These are phyloP conservation scores for Lepidocolaptes lacrymiger DNA, from an alignment of 2,797 vertebrate genomes.

Conservation along the genomic window DNA sequence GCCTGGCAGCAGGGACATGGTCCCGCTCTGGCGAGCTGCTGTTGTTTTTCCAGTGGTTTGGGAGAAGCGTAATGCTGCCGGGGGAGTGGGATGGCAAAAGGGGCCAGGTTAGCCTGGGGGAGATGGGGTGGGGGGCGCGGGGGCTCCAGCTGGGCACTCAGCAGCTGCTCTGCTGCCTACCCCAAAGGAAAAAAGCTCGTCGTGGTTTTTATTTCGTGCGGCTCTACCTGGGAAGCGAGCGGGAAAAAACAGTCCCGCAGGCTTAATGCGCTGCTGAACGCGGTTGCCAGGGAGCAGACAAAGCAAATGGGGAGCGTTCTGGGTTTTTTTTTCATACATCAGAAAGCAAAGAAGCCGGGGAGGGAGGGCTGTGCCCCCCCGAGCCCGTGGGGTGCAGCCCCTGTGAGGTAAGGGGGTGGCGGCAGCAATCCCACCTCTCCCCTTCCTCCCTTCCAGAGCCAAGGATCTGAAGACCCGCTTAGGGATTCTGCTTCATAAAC, in stretches of 20 bases:
- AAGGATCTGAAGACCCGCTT: constrained; percentile 90
- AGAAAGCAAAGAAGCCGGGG: background rate
- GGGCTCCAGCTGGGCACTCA: background rate
- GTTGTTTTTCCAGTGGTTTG: background rate
- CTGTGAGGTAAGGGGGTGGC: accelerated
- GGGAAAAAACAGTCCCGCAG: background rate
- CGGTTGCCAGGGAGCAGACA: constrained; percentile 35
- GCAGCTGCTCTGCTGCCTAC: background rate
- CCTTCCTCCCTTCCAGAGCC: constrained; percentile 78
- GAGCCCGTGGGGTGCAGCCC: background rate
- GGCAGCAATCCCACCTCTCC: background rate
- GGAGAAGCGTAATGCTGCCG: background rate
- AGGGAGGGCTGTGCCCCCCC: background rate
- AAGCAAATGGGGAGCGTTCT: background rate
- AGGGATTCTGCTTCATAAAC: constrained; percentile 86
- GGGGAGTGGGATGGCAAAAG: background rate
- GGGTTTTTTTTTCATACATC: background rate
- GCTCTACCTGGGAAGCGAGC: background rate
- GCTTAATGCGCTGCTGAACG: background rate
- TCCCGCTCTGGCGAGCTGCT: accelerated
- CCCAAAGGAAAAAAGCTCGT: background rate
- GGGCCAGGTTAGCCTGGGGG: background rate
- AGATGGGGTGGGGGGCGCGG: background rate
- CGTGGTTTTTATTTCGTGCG: background rate
- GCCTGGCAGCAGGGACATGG: background rate